phyloP scores from a whole-genome alignment of 2,888 invertebrate species.

The Parnassius glacialis region DNA sequence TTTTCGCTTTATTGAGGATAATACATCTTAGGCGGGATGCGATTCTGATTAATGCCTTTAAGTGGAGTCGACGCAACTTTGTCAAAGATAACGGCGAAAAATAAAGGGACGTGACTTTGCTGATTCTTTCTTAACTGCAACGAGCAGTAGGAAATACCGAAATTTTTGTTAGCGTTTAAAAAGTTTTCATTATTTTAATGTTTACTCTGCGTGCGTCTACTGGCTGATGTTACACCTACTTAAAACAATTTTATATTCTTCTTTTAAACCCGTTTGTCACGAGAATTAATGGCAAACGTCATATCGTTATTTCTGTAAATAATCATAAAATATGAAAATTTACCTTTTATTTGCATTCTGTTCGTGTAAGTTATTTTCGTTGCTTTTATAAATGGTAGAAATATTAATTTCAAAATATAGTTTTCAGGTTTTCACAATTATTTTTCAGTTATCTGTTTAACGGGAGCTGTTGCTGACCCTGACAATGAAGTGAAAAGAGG shows the following conservation, averaged over 20 bases:
- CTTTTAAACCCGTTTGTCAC: slow-evolving; percentile 61
- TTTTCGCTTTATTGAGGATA: slow-evolving; percentile 78
- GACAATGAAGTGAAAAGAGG: slow-evolving; percentile 57
- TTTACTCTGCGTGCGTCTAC: slow-evolving; percentile 13
- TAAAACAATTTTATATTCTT: slow-evolving; percentile 49
- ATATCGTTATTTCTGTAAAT: slow-evolving; percentile 38
- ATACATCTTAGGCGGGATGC: slow-evolving; percentile 72
- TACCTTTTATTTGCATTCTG: slow-evolving; percentile 47
- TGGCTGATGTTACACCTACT: slow-evolving; percentile 20
- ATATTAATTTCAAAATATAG: background rate
- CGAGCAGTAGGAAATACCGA: slow-evolving; percentile 25
- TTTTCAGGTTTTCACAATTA: background rate
- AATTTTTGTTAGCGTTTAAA: slow-evolving; percentile 21
- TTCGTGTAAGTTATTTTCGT: slow-evolving; percentile 47
- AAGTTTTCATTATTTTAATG: slow-evolving; percentile 23
- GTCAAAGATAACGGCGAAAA: slow-evolving; percentile 75
- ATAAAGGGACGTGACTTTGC: slow-evolving; percentile 77
- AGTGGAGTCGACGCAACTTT: slow-evolving; percentile 70
- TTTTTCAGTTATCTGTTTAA: slow-evolving; percentile 42
- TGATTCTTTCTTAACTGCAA: slow-evolving; percentile 58
- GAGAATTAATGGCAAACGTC: slow-evolving; percentile 44
- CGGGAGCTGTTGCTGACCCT: slow-evolving; percentile 46
- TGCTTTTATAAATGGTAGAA: background rate
- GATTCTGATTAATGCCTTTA: slow-evolving; percentile 77
- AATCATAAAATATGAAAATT: slow-evolving; percentile 53